These are phyloP conservation scores for Eueremaeus valkanovi DNA, from an alignment of 2,888 invertebrate species.

Conservation along the genomic window DNA sequence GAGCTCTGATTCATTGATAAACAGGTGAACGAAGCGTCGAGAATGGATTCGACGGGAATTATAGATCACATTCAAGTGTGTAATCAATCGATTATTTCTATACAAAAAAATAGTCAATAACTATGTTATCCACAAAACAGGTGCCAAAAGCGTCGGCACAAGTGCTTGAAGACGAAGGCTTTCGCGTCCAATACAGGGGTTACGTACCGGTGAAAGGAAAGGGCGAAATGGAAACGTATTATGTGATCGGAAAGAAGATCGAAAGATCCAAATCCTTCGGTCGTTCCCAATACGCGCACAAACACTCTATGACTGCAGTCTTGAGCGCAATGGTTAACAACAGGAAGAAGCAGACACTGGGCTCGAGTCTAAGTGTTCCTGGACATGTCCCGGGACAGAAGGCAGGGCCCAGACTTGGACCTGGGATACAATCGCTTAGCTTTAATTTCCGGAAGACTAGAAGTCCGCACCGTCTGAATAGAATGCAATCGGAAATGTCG, in stretches of 20 bases:
- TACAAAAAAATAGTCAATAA: not conserved
- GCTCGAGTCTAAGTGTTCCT: slow-evolving; percentile 46
- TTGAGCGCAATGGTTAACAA: slow-evolving; percentile 85
- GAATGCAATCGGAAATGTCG: slow-evolving; percentile 46
- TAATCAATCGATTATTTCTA: too few species aligned
- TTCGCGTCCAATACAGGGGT: slow-evolving; percentile 72
- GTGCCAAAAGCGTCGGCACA: slow-evolving; percentile 52
- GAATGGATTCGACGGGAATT: slow-evolving; percentile 91
- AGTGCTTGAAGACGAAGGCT: slow-evolving; percentile 70
- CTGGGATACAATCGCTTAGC: slow-evolving; percentile 32
- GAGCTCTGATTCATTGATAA: not conserved
- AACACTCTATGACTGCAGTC: slow-evolving; percentile 77
- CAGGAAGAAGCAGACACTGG: slow-evolving; percentile 61
- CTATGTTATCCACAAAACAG: not conserved
- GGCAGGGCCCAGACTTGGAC: not conserved
- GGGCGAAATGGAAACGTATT: slow-evolving; percentile 93
- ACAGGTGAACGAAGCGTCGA: slow-evolving; percentile 79
- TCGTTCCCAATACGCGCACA: slow-evolving; percentile 64
- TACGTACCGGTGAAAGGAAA: slow-evolving; percentile 87
- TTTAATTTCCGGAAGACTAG: slow-evolving; percentile 39
- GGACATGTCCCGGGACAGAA: not conserved
- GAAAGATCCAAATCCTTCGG: slow-evolving; percentile 44
- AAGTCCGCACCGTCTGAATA: slow-evolving; percentile 45
- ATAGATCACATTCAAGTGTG: slow-evolving; percentile 74
- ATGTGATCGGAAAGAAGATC: slow-evolving; percentile 63